Evolutionary conservation across 2,888 invertebrate species (phyloP).

Genomic region (Diadromus collaris): DNA sequence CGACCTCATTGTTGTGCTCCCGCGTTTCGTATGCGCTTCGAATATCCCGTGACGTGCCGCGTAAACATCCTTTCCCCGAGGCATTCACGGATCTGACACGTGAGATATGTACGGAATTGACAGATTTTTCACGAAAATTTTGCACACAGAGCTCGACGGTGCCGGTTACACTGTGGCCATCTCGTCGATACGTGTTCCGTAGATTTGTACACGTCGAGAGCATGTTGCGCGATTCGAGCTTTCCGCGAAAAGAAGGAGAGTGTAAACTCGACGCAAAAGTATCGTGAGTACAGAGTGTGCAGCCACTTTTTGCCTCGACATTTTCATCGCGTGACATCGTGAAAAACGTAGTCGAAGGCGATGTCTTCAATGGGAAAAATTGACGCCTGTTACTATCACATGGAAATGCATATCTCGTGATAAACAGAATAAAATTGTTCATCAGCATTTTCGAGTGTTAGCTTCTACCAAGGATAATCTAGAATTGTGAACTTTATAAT

Average conservation of each 20-base stretch:
- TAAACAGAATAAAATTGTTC: too few species aligned
- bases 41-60: constrained; percentile 4
- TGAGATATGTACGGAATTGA: constrained; percentile 30
- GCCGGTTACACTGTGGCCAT: constrained; percentile 15
- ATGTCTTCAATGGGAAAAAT: neutral
- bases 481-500: too few species aligned
- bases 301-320: neutral
- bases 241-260: neutral
- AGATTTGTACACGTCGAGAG: constrained; percentile 1
- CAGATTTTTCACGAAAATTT: constrained; percentile 39
- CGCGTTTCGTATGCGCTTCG: constrained; percentile 4
- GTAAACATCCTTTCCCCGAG: constrained; percentile 39
- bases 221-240: constrained; percentile 12
- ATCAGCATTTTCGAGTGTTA: too few species aligned
- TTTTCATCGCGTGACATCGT: neutral
- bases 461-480: too few species aligned
- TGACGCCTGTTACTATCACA: too few species aligned
- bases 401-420: too few species aligned
- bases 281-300: neutral
- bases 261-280: neutral
- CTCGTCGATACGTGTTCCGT: constrained; percentile 22
- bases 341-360: neutral
- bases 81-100: constrained; percentile 20
- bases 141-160: neutral
- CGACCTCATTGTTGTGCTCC: constrained; percentile 7